These are phyloP conservation scores for Craterocephalus amniculus DNA, from an alignment of 2,797 vertebrate genomes.

Conservation along the genomic window DNA sequence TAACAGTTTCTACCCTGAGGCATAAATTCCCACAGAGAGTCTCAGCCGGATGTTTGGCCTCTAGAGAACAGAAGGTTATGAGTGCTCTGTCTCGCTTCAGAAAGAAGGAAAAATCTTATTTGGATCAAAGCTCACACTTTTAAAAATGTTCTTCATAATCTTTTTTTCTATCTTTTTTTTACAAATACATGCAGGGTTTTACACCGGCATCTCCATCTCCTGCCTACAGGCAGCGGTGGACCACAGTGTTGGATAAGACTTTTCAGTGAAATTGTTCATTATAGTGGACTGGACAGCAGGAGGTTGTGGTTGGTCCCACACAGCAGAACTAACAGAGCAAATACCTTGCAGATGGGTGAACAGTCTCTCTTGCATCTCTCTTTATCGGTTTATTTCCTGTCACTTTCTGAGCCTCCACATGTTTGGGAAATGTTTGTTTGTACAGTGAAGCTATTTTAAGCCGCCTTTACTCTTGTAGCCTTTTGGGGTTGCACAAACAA, in stretches of 20 bases:
- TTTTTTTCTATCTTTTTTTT: background rate
- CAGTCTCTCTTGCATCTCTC: background rate
- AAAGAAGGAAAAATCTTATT: constrained; percentile 2
- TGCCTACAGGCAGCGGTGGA: background rate
- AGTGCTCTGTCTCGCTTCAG: constrained; percentile 2
- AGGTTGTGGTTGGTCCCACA: background rate
- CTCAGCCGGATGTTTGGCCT: constrained; percentile 47
- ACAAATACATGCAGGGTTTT: background rate
- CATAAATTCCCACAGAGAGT: constrained; percentile 43
- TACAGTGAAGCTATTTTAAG: no score
- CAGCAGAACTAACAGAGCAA: background rate
- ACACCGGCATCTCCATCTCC: background rate
- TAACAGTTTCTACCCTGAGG: constrained; percentile 31
- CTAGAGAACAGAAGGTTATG: constrained; percentile 30
- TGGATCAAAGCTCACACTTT: background rate
- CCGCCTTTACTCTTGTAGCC: no score
- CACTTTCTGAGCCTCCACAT: background rate
- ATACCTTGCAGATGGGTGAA: background rate
- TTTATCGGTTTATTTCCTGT: background rate
- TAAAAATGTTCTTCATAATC: background rate
- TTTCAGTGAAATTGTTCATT: background rate
- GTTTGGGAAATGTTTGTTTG: no score
- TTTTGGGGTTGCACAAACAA: no score
- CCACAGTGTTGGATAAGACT: background rate
- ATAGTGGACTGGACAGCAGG: background rate